Percentiles rank a stretch among this genome's conserved stretches.
Conservation (phyloP, 2,888 invertebrate genomes). For the Amphiduros pacificus region DNA sequence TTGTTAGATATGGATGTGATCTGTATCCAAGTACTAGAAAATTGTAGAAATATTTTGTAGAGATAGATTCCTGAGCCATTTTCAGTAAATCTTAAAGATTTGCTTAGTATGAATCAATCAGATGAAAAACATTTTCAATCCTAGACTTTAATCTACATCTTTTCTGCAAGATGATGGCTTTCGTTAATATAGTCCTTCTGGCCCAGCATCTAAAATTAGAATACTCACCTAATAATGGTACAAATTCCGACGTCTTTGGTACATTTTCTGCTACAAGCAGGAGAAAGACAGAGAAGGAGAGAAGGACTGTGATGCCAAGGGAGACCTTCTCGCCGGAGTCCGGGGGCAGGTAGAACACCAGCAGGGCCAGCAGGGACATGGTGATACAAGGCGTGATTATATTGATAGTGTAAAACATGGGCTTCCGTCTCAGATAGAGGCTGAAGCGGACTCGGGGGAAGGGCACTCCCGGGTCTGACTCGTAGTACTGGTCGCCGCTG, state of each 20-base stretch:
- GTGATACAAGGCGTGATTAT: conserved; percentile 36
- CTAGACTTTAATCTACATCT: too few species aligned
- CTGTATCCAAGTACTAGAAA: too few species aligned
- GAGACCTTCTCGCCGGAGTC: conserved; percentile 34
- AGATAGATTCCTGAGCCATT: too few species aligned
- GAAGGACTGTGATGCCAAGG: conserved; percentile 36
- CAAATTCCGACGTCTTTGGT: conserved; percentile 36
- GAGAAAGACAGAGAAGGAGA: conserved; percentile 36
- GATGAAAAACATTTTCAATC: too few species aligned
- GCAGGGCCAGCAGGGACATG: conserved; percentile 33
- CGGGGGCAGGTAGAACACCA: conserved; percentile 37
- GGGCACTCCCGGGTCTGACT: conserved; percentile 29
- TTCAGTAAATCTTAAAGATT: too few species aligned
- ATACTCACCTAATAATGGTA: conserved; percentile 34
- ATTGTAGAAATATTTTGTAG: too few species aligned
- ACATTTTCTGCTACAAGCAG: conserved; percentile 36
- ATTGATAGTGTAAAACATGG: conserved; percentile 37
- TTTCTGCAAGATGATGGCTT: not conserved
- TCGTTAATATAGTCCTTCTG: not conserved
- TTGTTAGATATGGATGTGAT: too few species aligned
- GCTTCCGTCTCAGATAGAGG: conserved; percentile 32
- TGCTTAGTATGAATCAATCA: too few species aligned
- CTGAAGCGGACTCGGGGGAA: conserved; percentile 34
- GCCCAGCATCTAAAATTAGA: not conserved
- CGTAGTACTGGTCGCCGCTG: conserved; percentile 26